Percentiles rank a stretch among this genome's conserved stretches.
Conservation (phyloP, 2,888 invertebrate genomes). For the Sycophila texana region DNA sequence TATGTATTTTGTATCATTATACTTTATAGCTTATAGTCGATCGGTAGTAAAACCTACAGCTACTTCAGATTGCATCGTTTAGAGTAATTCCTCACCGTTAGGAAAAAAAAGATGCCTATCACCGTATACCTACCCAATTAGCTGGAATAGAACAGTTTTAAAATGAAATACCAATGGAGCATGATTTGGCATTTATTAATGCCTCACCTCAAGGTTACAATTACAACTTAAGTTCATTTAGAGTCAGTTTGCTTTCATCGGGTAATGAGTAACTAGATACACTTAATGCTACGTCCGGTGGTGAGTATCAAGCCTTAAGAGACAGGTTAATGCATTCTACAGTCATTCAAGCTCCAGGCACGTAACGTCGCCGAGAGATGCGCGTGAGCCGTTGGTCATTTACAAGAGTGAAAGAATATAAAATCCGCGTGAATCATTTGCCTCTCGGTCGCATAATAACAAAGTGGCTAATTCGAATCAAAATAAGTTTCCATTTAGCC, state of each 20-base stretch:
- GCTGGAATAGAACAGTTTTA: no score
- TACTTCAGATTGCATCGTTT: no score
- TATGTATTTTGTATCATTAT: no score
- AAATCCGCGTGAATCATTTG: neutral
- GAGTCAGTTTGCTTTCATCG: constrained; percentile 25
- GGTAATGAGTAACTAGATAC: constrained; percentile 15
- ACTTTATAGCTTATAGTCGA: no score
- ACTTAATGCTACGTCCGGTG: constrained; percentile 13
- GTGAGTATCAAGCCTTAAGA: neutral
- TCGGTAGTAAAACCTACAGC: no score
- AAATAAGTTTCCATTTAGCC: no score
- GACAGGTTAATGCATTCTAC: constrained; percentile 11
- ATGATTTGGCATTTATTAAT: no score
- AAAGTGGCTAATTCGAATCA: neutral
- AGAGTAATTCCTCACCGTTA: no score
- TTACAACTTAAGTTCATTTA: neutral
- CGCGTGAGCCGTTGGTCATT: constrained; percentile 12
- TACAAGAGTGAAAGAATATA: neutral
- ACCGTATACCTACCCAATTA: no score
- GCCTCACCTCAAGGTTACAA: no score
- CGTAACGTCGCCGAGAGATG: neutral
- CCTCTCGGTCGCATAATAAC: constrained; percentile 2
- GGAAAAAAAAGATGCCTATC: no score
- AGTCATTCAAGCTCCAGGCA: neutral
- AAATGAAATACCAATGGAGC: no score